Evolutionary conservation across 2,888 invertebrate species (phyloP), one percentile per base, ranked within the genome.

Genomic region (Monoplex corrugatus): DNA sequence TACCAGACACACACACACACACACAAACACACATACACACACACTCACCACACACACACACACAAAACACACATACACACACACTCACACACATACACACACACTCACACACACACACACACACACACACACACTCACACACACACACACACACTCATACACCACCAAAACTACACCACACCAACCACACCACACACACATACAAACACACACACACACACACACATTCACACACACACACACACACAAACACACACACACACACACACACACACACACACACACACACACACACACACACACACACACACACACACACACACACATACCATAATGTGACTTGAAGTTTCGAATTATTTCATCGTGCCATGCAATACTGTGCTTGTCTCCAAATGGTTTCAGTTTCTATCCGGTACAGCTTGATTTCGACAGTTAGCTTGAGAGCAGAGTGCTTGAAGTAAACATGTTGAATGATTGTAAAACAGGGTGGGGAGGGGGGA

Each of bases 1-100:
- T n/a, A n/a, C n/a, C n/a, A n/a, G n/a, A n/a, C 68, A 68, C 68
- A 68, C 68, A 68, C 68, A 68, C 68, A 68, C 68, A 68, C 68
- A 68, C 68, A 68, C 68, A 6, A 23, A 50, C 63, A 63, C 63
- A 63, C 63, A 63, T 19, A 50, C n/a, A n/a, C n/a, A n/a, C n/a
- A n/a, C n/a, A n/a, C n/a, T n/a, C n/a, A n/a, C n/a, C n/a, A 13
- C 8, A 13, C 50, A 50, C 63, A 63, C 68, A 68, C 68, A 68
- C 68, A 68, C 68, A 8, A 68, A 16, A n/a, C n/a, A 68, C n/a
- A 68, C 68, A 68, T 2, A 68, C 68, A 68, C 68, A 68, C 8
- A 68, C 68, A 68, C 68, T n/a, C 68, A 68, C 68, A 68, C 68
- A 68, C n/a, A 68, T 8, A 68, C 68, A 68, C 8, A 6, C 68